Conservation (phyloP, 1,140 invertebrate genomes). For the Pollicipes pollicipes region DNA sequence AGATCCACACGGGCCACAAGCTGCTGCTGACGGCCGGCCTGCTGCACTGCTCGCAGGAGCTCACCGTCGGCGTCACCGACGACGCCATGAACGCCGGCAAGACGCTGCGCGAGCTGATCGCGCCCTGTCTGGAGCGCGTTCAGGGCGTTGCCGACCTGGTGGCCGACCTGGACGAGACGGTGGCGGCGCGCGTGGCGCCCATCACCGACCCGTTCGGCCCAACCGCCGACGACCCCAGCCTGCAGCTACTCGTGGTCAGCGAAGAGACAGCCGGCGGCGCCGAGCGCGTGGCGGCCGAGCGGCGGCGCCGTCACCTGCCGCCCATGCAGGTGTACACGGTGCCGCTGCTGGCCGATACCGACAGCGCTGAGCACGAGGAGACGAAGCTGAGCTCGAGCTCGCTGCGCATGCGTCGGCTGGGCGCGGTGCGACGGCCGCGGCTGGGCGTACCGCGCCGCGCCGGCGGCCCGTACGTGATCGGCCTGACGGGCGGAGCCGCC, state of each 20-base stretch:
- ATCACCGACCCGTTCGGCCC: conserved; percentile 91
- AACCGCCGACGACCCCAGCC: conserved; percentile 57
- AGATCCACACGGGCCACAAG: conserved; percentile 58
- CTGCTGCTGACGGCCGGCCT: conserved; percentile 71
- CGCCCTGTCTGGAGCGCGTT: conserved; percentile 58
- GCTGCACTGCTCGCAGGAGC: conserved; percentile 45
- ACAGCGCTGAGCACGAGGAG: conserved; percentile 41
- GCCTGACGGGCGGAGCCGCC: conserved; percentile 84
- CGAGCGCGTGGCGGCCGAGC: conserved; percentile 64
- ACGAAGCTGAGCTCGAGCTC: conserved; percentile 86
- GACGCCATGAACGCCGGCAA: conserved; percentile 33
- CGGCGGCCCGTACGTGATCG: conserved; percentile 65
- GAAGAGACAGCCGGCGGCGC: conserved; percentile 74
- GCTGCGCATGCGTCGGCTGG: conserved; percentile 60
- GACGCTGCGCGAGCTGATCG: conserved; percentile 65
- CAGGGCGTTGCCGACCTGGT: conserved; percentile 56
- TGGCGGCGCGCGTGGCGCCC: conserved; percentile 58
- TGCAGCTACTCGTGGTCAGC: conserved; percentile 77
- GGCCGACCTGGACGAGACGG: conserved; percentile 54
- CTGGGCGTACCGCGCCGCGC: conserved; percentile 39
- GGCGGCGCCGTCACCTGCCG: conserved; percentile 45
- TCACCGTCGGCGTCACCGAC: conserved; percentile 85
- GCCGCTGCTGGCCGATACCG: conserved; percentile 45
- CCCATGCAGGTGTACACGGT: conserved; percentile 52
- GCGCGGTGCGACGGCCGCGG: conserved; percentile 40